Base-by-base conservation (phyloP, 2,888 invertebrate genomes). In the Boloria euphrosyne region DNA sequence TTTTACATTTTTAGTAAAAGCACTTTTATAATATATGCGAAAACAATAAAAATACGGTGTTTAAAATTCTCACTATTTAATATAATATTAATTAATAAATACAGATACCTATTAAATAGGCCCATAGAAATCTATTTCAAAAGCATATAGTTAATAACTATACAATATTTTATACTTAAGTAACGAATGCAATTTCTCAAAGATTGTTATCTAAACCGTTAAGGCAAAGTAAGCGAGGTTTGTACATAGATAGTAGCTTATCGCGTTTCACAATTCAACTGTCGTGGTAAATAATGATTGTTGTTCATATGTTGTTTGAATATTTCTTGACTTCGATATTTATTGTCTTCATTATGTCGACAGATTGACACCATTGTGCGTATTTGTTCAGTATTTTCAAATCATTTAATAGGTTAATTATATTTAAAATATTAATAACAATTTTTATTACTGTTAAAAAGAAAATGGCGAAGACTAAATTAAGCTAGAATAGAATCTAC, bases 261-360 rank as follows among this genome's bases (percentile, higher is more conserved):
- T 70, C 70, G 68, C 58, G 62, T 66, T 70, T 64, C 62, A 64
- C 68, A 70, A 70, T 70, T 68, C 70, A 70, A 64, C 66, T 66
- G 70, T 70, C 68, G 63, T 53, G 62, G 68, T 70, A 70, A 70
- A 70, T 70, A 68, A 70, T 70, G 63, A 66, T 68, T 47, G 53
- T 62, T 68, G 57, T 67, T 65, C 52, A 64, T 67, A 69, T 67
- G 66, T 50, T 68, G 52, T 57, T 68, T 68, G 62, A 64, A 70
- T 68, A 66, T 70, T 66, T 58, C 58, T 46, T 57, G 66, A 68
- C n/a, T 49, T 53, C 38, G 22, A 38, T 49, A 60, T 60, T 54
- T 59, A 49, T 54, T 60, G 49, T 49, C 17, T 38, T 59, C 49
- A 49, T 59, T 59, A 47, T 47, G 49, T 49, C 49, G 49, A 49